Percentiles rank a stretch among this genome's conserved stretches.
Evolutionary conservation across 2,888 invertebrate species (phyloP).

Genomic region (Melipona beecheii): DNA sequence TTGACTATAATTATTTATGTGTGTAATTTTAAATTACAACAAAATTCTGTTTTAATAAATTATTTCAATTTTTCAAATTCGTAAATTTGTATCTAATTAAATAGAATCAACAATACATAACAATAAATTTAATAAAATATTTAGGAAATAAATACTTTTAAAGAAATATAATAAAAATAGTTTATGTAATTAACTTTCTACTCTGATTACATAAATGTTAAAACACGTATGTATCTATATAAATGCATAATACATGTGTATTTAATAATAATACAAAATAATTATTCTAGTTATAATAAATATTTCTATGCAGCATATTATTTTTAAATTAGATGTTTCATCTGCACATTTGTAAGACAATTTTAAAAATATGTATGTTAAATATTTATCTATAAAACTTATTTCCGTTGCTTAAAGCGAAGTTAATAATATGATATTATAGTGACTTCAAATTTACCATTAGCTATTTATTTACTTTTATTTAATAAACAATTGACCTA

Average conservation of each 20-base stretch:
- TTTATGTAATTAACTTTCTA: neutral
- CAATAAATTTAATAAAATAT: neutral
- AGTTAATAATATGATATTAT: neutral
- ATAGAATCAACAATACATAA: neutral
- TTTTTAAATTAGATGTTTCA: neutral
- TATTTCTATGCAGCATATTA: neutral
- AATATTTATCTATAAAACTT: neutral
- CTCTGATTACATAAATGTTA: neutral
- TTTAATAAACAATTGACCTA: too few species aligned
- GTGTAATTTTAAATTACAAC: neutral
- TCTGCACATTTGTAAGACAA: neutral
- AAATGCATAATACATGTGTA: neutral
- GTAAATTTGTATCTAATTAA: neutral
- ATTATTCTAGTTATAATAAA: neutral
- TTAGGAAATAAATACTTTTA: neutral
- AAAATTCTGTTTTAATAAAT: neutral
- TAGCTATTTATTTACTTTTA: too few species aligned
- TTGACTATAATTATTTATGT: neutral
- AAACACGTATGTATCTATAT: neutral
- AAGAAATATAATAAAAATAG: neutral
- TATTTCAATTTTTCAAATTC: neutral
- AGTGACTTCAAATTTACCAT: neutral
- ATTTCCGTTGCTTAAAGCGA: neutral
- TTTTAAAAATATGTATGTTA: neutral
- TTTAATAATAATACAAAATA: too few species aligned